These are phyloP conservation scores for Schizotus pectinicornis DNA, from an alignment of 2,888 invertebrate species.

Conservation along the genomic window DNA sequence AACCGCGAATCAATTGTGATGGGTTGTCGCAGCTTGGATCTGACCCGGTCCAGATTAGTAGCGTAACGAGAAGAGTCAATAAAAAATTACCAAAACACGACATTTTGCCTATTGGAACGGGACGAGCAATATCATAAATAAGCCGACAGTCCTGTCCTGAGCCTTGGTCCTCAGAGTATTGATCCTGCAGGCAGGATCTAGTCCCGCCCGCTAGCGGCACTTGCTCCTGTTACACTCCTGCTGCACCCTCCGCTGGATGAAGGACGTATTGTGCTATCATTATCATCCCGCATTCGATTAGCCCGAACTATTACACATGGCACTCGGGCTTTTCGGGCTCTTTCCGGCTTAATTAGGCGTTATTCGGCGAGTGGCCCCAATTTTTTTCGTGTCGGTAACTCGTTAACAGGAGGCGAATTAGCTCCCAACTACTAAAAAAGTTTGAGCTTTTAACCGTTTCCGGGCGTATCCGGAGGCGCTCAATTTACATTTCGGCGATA, in stretches of 20 bases:
- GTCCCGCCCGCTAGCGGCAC: conserved; percentile 24
- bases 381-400: no score
- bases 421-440: no score
- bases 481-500: no score
- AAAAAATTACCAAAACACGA: not conserved
- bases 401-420: no score
- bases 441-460: no score
- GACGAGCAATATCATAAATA: conserved; percentile 39
- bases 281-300: conserved; percentile 32
- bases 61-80: not conserved
- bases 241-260: conserved; percentile 40
- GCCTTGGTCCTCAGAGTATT: conserved; percentile 47
- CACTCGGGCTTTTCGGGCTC: conserved; percentile 4
- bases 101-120: conserved; percentile 16
- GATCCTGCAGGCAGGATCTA: conserved; percentile 42
- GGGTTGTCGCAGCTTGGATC: no score
- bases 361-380: no score
- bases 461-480: no score
- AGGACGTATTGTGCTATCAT: conserved; percentile 35
- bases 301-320: conserved; percentile 28
- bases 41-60: no score
- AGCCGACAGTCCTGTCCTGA: conserved; percentile 41
- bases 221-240: conserved; percentile 38
- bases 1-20: no score
- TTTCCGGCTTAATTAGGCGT: conserved; percentile 19